phyloP scores from a whole-genome alignment of 2,113 vertebrate genomes.

The Coryphaenoides rupestris region DNA sequence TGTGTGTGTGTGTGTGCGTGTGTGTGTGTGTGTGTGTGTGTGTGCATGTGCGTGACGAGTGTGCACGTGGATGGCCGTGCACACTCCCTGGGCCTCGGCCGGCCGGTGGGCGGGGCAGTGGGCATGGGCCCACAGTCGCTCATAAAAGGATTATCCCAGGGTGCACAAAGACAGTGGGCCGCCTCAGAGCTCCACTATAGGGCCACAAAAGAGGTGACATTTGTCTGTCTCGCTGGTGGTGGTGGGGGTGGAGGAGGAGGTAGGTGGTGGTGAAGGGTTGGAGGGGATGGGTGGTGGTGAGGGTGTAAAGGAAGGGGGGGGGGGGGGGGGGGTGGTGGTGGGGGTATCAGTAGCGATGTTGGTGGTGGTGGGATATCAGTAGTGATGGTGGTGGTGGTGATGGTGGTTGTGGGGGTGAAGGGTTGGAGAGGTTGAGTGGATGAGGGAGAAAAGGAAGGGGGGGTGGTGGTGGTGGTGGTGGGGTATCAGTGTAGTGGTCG shows the following conservation, averaged over 20 bases:
- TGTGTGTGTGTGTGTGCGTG: too few species aligned
- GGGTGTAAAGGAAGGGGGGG: constrained; percentile 25
- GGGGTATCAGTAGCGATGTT: too few species aligned
- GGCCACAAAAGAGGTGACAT: constrained; percentile 81
- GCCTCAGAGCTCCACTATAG: constrained; percentile 72
- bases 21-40: too few species aligned
- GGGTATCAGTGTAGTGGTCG: constrained; percentile 26
- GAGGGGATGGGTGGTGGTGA: constrained; percentile 41
- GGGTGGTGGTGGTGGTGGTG: constrained; percentile 45
- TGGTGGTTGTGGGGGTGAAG: too few species aligned
- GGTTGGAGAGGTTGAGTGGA: too few species aligned
- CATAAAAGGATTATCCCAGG: constrained; percentile 80
- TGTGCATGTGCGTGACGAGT: too few species aligned
- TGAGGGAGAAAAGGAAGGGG: constrained; percentile 34
- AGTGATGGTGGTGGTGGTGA: too few species aligned
- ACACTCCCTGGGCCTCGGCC: constrained; percentile 6
- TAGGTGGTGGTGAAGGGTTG: constrained; percentile 64
- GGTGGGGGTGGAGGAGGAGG: constrained; percentile 54
- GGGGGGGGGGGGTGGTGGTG: constrained; percentile 47
- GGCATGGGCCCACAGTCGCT: constrained; percentile 70
- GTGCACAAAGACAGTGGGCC: constrained; percentile 74
- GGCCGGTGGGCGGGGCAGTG: constrained; percentile 17
- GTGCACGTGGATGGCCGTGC: too few species aligned
- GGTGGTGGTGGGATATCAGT: too few species aligned
- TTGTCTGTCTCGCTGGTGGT: constrained; percentile 78